Evolutionary conservation across 92 coral and sea anemone genomes (phyloP), one percentile per base, ranked within the genome.

Genomic region (Galaxea fascicularis): DNA sequence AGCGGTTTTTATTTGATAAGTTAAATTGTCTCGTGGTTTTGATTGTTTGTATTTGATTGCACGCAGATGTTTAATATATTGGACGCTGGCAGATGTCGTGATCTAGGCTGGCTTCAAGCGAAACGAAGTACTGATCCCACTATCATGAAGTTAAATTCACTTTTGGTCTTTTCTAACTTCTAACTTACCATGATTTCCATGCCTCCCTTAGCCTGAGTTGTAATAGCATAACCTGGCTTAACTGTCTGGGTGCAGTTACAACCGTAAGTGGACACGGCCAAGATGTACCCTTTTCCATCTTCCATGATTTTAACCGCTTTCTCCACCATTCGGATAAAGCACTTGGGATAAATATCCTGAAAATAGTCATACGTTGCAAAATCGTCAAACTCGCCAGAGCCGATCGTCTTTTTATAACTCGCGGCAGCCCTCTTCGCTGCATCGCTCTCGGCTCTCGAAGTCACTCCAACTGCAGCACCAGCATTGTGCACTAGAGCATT

Each of bases 171-270:
- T n/a, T n/a, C n/a, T n/a, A n/a, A n/a, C n/a, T n/a, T n/a, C 41
- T 35, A 35, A 35, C 95, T 73, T 84, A 93, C 96, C 96, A 93
- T 68, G 11, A 93, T 54, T 39, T 93, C 96, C 93, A 93, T 84
- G 24, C 96, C 86, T n/a, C 96, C 96, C 64, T 93, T 93, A 4
- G 96, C 96, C 77, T 93, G 96, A 4, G 96, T 92, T n/a, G 96
- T 93, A 25, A 93, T 93, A 15, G 96, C 96, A 76, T 93, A 93
- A 3, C 93, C 91, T 7, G 96, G 96, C 71, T 93, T 93, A 4
- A 92, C 92, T 8, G 94, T 93, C 74, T 93, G 96, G 10, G 82
- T 79, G 29, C 86, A 90, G 71, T 93, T 93, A 0, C 94, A 90
- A 4, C 96, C 96, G 64, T 93, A 93, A 0, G 96, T 93, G 49